These are phyloP conservation scores for Leistus spinibarbis DNA, from an alignment of 2,888 invertebrate species.

Conservation along the genomic window DNA sequence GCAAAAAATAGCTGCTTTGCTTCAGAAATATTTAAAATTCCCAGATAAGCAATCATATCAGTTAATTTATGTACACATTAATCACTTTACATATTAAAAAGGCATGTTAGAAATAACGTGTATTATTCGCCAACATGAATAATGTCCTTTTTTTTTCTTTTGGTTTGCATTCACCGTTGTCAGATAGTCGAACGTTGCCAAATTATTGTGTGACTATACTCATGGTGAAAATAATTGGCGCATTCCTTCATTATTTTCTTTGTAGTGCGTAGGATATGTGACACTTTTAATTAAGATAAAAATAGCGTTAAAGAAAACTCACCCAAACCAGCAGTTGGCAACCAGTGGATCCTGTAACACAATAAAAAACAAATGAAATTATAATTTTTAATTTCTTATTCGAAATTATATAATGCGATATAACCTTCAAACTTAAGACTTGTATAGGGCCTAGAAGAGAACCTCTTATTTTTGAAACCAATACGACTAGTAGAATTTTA, in stretches of 20 bases:
- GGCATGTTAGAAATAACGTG: constrained; percentile 12
- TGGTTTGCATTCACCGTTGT: not conserved
- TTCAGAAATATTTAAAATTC: constrained; percentile 18
- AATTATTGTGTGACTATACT: constrained; percentile 4
- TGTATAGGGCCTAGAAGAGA: too few relatives aligned
- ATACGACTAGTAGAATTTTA: too few relatives aligned
- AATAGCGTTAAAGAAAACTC: not conserved
- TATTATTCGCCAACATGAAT: constrained; percentile 16
- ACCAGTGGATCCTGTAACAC: not conserved
- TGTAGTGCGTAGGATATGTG: not conserved
- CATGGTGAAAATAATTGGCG: constrained; percentile 13
- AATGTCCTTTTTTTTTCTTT: constrained; percentile 7
- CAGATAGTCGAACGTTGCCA: constrained; percentile 11
- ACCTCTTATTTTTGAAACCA: too few relatives aligned
- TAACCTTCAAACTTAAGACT: too few relatives aligned
- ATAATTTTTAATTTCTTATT: not conserved
- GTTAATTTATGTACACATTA: constrained; percentile 29
- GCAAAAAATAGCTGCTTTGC: not conserved
- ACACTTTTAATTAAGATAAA: constrained; percentile 9
- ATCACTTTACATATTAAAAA: constrained; percentile 25
- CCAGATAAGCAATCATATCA: constrained; percentile 25
- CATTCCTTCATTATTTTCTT: not conserved
- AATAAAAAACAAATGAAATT: not conserved
- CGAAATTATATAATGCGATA: too few relatives aligned
- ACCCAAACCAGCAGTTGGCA: not conserved